Percentiles rank a stretch among this genome's conserved stretches.
These are phyloP conservation scores for Lophura nycthemera DNA, from an alignment of 2,113 vertebrate species.

Conservation along the genomic window DNA sequence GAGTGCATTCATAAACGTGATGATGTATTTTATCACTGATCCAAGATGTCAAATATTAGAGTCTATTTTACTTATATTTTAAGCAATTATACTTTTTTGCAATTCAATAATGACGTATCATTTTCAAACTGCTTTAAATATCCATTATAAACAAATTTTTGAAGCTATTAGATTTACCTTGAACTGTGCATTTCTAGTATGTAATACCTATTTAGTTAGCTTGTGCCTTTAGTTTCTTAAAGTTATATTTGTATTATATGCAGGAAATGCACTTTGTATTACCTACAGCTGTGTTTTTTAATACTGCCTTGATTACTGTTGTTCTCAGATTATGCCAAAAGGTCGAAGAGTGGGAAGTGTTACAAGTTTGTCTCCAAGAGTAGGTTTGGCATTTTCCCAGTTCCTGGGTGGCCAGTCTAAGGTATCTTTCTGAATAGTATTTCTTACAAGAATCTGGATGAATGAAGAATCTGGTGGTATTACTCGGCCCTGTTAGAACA, in stretches of 20 bases:
- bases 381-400: conserved; percentile 52
- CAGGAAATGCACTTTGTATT: conserved; percentile 84
- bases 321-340: conserved; percentile 77
- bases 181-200: conserved; percentile 84
- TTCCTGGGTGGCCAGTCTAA: conserved; percentile 54
- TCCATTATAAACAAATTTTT: conserved; percentile 75
- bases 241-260: conserved; percentile 83
- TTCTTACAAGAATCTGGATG: conserved; percentile 30
- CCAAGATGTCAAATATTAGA: conserved; percentile 78
- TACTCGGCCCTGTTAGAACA: conserved; percentile 18
- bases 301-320: conserved; percentile 80
- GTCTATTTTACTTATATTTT: conserved; percentile 81
- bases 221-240: conserved; percentile 84
- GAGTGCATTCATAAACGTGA: conserved; percentile 77
- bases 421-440: conserved; percentile 50
- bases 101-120: conserved; percentile 72
- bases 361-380: conserved; percentile 40
- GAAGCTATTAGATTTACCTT: conserved; percentile 77
- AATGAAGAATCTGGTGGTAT: background rate
- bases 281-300: conserved; percentile 78
- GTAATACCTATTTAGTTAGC: conserved; percentile 84
- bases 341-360: conserved; percentile 63
- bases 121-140: conserved; percentile 81
- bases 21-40: conserved; percentile 80
- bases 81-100: conserved; percentile 77